Evolutionary conservation across 2,888 invertebrate species (phyloP), one percentile per base, ranked within the genome.

Genomic region (Piscicola geometra): DNA sequence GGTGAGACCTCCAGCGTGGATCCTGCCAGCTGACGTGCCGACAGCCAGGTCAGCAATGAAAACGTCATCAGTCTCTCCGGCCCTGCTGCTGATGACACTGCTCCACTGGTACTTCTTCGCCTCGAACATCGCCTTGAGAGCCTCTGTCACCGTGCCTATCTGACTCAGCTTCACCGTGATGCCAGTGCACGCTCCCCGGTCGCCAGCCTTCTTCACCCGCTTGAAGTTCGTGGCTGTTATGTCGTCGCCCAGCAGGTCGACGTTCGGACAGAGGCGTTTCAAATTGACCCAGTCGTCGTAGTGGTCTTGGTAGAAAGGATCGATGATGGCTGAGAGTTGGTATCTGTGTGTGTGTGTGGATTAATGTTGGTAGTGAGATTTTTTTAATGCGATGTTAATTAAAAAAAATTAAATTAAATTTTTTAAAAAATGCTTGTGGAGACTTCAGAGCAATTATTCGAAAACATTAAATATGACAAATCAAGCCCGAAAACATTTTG

Each of bases 1-100:
- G 25, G 60, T 56, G n/a, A 73, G 56, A 0, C 73, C 73, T 2
- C 73, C 68, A 41, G 50, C 47, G n/a, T 67, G 25, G 21, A 88
- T 88, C 88, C 98, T 98, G 77, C 99, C 99, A 75, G 98, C 98
- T 75, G 94, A 93, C 77, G 99, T 89, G 79, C 99, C 99, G 64
- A 99, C 98, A 21, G 98, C 98, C 82, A 99, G 88, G 87, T 99
- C 99, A 80, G 97, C 98, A 85, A 99, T 99, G 88, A 97, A 98
- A 0, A 95, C 93, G 86, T 99, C 99, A 87, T 99, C 99, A 76
- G 99, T 99, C 87, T 99, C 99, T 79, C 99, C 99, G 79, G 95
- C 96, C 88, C 89, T 84, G 88, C 99, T 98, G 36, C 98, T 98
- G 41, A 99, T 98, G 98, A 99, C 98, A 80, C 97, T 97, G 80